Conservation (phyloP, 2,797 vertebrate species). For the Graptemys geographica region DNA sequence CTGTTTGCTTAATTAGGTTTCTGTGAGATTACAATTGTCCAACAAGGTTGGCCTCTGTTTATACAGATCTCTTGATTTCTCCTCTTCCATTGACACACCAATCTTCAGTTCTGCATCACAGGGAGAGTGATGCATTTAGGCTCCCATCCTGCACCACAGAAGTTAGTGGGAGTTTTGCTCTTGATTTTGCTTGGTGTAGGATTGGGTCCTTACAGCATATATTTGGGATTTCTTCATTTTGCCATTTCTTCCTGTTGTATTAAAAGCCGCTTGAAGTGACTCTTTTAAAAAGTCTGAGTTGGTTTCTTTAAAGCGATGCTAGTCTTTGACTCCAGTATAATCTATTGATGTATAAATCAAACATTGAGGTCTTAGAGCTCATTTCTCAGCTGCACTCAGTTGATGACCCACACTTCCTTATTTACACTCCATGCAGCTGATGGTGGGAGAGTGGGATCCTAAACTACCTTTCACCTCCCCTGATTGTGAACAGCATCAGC, state of each 20-base stretch:
- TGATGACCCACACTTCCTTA: not conserved
- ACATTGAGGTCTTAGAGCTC: not conserved
- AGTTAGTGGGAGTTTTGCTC: not conserved
- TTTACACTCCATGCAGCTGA: not conserved
- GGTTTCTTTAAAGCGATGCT: not conserved
- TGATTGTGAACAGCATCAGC: not conserved
- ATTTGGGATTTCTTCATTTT: not conserved
- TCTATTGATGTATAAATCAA: not conserved
- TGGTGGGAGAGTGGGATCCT: not conserved
- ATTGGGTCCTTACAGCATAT: not conserved
- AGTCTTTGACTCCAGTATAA: fast-evolving
- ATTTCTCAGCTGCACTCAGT: not conserved
- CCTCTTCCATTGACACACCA: not conserved
- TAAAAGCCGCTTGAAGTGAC: not conserved
- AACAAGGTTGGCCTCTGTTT: constrained; percentile 27
- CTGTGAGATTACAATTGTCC: constrained; percentile 47
- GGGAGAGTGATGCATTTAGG: not conserved
- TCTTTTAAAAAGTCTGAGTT: not conserved
- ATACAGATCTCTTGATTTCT: not conserved
- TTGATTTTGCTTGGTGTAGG: not conserved
- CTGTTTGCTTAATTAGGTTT: constrained; percentile 62
- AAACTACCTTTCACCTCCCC: not conserved
- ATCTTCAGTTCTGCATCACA: not conserved
- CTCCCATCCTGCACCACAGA: not conserved
- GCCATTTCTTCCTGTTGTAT: not conserved